Evolutionary conservation across 1,140 invertebrate genomes (phyloP).

Genomic region (Delia radicum): DNA sequence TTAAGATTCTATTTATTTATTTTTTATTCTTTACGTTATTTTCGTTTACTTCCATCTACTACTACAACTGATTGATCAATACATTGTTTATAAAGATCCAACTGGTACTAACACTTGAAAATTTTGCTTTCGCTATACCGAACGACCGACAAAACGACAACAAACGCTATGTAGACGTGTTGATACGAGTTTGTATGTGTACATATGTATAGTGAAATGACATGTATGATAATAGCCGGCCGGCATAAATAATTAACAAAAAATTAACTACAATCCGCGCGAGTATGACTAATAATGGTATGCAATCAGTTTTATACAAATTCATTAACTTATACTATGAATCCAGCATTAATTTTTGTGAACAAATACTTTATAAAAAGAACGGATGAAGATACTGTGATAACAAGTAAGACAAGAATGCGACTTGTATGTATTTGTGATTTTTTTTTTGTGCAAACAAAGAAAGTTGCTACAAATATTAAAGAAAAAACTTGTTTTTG

Average conservation of each 20-base stretch:
- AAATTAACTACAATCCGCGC: background rate
- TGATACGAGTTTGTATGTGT: too few relatives aligned
- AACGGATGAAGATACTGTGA: background rate
- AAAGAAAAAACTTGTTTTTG: background rate
- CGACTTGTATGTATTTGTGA: background rate
- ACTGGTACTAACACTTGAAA: background rate
- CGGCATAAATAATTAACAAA: background rate
- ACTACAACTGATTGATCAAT: background rate
- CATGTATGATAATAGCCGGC: background rate
- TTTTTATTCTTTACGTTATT: background rate
- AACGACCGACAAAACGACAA: too few relatives aligned
- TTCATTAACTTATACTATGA: too few relatives aligned
- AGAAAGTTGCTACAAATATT: background rate
- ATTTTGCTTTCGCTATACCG: background rate
- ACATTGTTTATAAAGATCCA: background rate
- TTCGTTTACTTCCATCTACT: too few relatives aligned
- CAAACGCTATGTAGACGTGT: background rate
- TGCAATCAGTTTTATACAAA: background rate
- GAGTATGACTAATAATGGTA: background rate
- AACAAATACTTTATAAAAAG: background rate
- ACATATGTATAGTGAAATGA: background rate
- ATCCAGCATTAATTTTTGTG: too few relatives aligned
- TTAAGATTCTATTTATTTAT: background rate
- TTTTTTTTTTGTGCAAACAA: background rate
- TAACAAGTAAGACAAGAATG: background rate